Evolutionary conservation across 2,113 vertebrate species (phyloP).

Genomic region (Tragelaphus strepsiceros): DNA sequence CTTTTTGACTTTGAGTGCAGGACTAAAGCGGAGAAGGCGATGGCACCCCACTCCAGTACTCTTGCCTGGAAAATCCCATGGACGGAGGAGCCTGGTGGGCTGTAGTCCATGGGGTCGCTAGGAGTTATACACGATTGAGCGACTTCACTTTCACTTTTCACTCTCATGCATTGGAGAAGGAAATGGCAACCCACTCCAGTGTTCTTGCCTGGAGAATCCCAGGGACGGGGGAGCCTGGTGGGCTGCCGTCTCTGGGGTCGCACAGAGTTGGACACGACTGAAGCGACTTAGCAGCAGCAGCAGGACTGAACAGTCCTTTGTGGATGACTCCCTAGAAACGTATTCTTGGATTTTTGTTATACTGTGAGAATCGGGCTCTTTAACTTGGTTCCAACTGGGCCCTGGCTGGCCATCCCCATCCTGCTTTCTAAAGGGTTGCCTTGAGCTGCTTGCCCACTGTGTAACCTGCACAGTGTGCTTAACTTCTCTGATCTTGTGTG

Average conservation of each 20-base stretch:
- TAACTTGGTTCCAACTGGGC: not conserved
- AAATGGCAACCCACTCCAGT: too few species aligned
- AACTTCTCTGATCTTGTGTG: not conserved
- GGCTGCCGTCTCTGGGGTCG: accelerated
- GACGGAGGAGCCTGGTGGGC: too few species aligned
- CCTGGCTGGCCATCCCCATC: not conserved
- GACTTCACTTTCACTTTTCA: too few species aligned
- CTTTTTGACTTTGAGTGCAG: not conserved
- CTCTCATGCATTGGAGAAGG: too few species aligned
- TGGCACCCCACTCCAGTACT: too few species aligned
- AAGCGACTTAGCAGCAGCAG: too few species aligned
- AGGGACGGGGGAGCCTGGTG: too few species aligned
- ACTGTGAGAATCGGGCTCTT: not conserved
- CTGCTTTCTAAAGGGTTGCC: not conserved
- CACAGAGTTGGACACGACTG: too few species aligned
- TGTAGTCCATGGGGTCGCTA: too few species aligned
- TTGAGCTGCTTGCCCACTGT: not conserved
- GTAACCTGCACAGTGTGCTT: not conserved
- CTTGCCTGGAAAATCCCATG: too few species aligned
- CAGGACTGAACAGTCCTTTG: not conserved
- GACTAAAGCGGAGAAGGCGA: not conserved
- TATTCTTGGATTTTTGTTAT: not conserved
- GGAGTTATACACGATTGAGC: too few species aligned
- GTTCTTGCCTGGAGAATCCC: too few species aligned
- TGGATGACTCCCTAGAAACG: not conserved